Evolutionary conservation across 2,888 invertebrate species (phyloP), one percentile per base, ranked within the genome.

Genomic region (Eucera pruinosa): DNA sequence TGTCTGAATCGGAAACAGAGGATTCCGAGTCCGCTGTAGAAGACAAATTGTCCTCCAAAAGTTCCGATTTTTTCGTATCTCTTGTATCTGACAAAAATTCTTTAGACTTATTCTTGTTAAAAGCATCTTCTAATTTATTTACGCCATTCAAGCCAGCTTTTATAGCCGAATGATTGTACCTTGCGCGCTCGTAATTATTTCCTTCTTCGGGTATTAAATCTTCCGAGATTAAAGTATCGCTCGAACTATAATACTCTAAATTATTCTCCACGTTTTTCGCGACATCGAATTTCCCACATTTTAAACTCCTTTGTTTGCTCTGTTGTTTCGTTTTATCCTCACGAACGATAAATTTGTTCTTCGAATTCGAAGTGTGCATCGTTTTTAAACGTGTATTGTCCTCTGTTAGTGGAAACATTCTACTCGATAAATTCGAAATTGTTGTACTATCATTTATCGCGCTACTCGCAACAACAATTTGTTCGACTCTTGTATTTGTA

Each of bases 11-110:
- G 27, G 69, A 77, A 23, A 58, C 47, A 30, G 39, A 36, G 3
- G 60, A 64, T 15, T 60, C 82, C 9, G 80, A 74, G 23, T 64
- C 58, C 6, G 57, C 66, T 13, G 18, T 45, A n/a, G 74, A 80
- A 54, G 47, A 66, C 25, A 61, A 4, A 23, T 61, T 61, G 2
- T 61, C 23, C 43, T 60, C 45, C 11, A 57, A 43, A 4, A 7
- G 2, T 39, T 80, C 45, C 2, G 47, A 52, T 54, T 25, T 52
- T 60, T 52, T 70, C 5, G 7, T 57, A 52, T 33, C 57, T 27
- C 58, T 62, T 7, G 30, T 58, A 20, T 54, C 20, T 45, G 58
- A 36, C 3, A 45, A 30, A 33, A 43, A 41, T 11, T 20, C 41
- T n/a, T 55, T 43, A 9, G 20, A 36, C 4, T 18, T 23, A 52